Percentiles rank a stretch among this genome's conserved stretches.
Conservation (phyloP, 35 echinoderm and acorn worm species). For the Eucidaris tribuloides region DNA sequence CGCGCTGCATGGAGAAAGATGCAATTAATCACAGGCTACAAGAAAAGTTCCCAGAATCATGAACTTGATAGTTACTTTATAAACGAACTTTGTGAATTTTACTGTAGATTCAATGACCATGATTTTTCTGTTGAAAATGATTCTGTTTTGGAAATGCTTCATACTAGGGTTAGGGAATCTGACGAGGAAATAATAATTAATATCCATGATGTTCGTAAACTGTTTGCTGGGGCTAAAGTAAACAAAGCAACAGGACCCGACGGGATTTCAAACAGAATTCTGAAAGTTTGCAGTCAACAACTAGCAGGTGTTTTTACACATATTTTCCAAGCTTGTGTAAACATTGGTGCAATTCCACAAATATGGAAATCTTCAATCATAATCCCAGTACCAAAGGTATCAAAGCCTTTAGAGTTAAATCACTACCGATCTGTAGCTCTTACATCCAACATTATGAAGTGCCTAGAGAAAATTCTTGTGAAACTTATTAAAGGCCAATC, state of each 20-base stretch:
- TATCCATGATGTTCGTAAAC: not conserved
- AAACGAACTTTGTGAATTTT: constrained; percentile 40
- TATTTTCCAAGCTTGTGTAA: not conserved
- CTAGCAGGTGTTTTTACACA: constrained; percentile 8
- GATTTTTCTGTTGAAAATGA: constrained; percentile 13
- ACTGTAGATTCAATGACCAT: constrained; percentile 27
- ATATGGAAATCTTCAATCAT: too few species aligned
- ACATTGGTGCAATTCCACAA: too few species aligned
- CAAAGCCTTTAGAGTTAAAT: too few species aligned
- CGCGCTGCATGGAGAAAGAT: constrained; percentile 15
- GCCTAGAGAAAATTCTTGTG: too few species aligned
- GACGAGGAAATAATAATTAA: not conserved
- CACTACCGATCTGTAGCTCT: too few species aligned
- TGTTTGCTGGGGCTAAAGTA: not conserved
- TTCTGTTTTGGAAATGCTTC: not conserved
- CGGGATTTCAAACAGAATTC: constrained; percentile 8
- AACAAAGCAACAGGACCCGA: constrained; percentile 23
- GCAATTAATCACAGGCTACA: constrained; percentile 31
- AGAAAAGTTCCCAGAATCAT: not conserved
- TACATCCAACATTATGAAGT: too few species aligned
- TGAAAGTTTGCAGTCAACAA: constrained; percentile 19
- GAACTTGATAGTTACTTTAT: constrained; percentile 19
- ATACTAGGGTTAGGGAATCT: not conserved
- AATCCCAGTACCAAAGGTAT: too few species aligned
- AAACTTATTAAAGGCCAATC: too few species aligned